Conservation (phyloP, 2,797 vertebrate genomes). For the Microchirus variegatus region DNA sequence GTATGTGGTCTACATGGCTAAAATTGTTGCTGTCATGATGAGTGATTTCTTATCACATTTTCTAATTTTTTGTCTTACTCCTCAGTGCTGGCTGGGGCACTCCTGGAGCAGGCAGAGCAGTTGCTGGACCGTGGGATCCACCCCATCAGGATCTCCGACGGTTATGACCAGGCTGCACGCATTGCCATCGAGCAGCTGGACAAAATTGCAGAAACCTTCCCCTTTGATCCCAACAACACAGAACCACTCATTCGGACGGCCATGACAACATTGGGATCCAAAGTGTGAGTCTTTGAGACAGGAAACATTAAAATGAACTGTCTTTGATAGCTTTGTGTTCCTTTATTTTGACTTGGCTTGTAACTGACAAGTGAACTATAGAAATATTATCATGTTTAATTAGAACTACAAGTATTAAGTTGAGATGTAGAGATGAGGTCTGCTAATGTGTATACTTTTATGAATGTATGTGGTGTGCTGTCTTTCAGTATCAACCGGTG, state of each 20-base stretch:
- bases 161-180: conserved; percentile 93
- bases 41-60: neutral
- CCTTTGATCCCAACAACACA: conserved; percentile 86
- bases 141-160: conserved; percentile 94
- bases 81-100: conserved; percentile 92
- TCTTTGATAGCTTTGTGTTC: neutral
- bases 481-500: conserved; percentile 93
- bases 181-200: conserved; percentile 91
- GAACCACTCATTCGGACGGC: conserved; percentile 96
- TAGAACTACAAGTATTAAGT: too few relatives aligned
- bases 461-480: neutral
- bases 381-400: neutral
- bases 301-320: too few relatives aligned
- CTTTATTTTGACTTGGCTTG: neutral
- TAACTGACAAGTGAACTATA: neutral
- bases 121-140: conserved; percentile 95
- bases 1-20: too few relatives aligned
- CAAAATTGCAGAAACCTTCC: conserved; percentile 91
- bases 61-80: neutral
- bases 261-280: conserved; percentile 97
- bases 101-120: conserved; percentile 95
- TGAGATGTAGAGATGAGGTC: too few relatives aligned
- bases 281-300: conserved; percentile 86
- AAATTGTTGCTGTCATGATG: neutral
- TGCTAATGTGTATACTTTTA: too few relatives aligned